Evolutionary conservation across 2,888 invertebrate genomes (phyloP), one percentile per base, ranked within the genome.

Genomic region (Drosophila demipolita): DNA sequence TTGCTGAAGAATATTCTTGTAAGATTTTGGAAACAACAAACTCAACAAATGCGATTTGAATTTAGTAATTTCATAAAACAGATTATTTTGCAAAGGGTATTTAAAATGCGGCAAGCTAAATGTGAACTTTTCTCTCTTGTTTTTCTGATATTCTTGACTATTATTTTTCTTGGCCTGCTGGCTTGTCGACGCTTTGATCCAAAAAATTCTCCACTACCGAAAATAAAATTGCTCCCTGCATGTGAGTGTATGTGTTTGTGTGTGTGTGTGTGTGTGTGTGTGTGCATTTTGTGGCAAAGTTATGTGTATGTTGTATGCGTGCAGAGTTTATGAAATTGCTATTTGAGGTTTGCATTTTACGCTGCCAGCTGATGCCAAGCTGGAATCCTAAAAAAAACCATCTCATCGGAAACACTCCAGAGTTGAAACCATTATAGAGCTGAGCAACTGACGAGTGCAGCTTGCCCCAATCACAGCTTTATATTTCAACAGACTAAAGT

Each of bases 301-400:
- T 73, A 74, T 82, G 73, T 80, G 67, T 85, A 79, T 82, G 76
- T 74, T 73, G 66, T 77, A 69, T 87, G 80, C 75, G 82, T 82
- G 80, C 63, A 66, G 66, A 66, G 83, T 82, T 80, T 86, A 82
- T 85, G 78, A 78, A 88, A 83, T 85, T 85, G 78, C 66, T 57
- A 88, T 82, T 83, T 85, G 60, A 73, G 71, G 69, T 68, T 72
- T 66, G 77, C 71, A 71, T 73, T 79, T 70, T 65, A 58, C 58
- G 73, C 45, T 58, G 57, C 61, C 83, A 66, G 55, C 69, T 78
- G 88, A 74, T 72, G 78, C 78, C 69, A 38, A 55, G 11, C 65
- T 23, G 5, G 20, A 42, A 42, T 12, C 20, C 20, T n/a, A n/a
- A n/a, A 42, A 64, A 42, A 26, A 29, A 29, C 35, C 62, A 58